Evolutionary conservation across 2,888 invertebrate genomes (phyloP).

Genomic region (Ditula angustiorana): DNA sequence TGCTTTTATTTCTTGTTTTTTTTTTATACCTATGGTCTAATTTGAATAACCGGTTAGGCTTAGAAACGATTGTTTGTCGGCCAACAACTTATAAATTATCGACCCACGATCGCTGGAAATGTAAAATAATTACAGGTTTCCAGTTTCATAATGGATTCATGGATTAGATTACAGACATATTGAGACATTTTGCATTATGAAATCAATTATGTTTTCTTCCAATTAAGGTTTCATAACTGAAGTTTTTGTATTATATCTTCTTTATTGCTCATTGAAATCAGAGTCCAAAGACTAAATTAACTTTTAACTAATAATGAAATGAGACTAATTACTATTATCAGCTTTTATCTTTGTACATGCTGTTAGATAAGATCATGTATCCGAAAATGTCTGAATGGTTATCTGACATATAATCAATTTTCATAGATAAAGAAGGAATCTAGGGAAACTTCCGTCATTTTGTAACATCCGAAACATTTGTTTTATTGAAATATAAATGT

Average conservation of each 20-base stretch:
- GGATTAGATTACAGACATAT: background rate
- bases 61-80: background rate
- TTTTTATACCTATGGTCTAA: background rate
- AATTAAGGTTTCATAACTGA: too few species aligned
- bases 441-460: background rate
- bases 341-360: background rate
- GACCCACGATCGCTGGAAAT: background rate
- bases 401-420: slow-evolving; percentile 2
- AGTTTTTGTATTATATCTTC: too few species aligned
- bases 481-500: too few species aligned
- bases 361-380: background rate
- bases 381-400: background rate
- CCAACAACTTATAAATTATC: background rate
- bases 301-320: background rate
- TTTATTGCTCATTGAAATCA: background rate
- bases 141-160: background rate
- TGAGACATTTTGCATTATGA: too few species aligned
- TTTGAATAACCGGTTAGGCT: slow-evolving; percentile 11
- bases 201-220: too few species aligned
- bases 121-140: background rate
- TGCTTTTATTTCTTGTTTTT: background rate
- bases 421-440: background rate
- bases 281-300: background rate
- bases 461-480: background rate
- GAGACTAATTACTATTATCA: slow-evolving; percentile 11